Percentiles rank a stretch among this genome's conserved stretches.
These are phyloP conservation scores for Cephalopholis sonnerati DNA, from an alignment of 2,113 vertebrate species.

Conservation along the genomic window DNA sequence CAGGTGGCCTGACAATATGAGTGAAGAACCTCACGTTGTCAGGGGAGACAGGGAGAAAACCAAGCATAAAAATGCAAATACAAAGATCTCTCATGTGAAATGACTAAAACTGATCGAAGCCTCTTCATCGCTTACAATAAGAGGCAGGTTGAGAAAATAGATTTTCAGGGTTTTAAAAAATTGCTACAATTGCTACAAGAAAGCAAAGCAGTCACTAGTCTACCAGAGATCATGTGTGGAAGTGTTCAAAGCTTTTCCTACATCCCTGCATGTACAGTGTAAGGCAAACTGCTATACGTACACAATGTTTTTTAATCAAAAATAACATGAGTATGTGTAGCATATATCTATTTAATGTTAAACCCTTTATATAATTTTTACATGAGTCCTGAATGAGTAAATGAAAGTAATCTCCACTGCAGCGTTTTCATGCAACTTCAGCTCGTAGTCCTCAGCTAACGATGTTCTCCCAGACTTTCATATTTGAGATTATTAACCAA, in stretches of 20 bases:
- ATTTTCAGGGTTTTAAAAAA: neutral
- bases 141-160: neutral
- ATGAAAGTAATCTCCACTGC: neutral
- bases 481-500: constrained; percentile 49
- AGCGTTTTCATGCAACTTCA: neutral
- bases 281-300: neutral
- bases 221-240: neutral
- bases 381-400: neutral
- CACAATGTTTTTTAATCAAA: neutral
- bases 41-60: too few relatives aligned
- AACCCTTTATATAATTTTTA: too few relatives aligned
- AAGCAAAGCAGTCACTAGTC: neutral
- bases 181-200: neutral
- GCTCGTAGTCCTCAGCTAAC: neutral
- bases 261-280: neutral
- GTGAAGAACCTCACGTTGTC: too few relatives aligned
- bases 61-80: too few relatives aligned
- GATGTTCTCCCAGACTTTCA: neutral
- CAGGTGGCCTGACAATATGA: neutral
- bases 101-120: too few relatives aligned
- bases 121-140: neutral
- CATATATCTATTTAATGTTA: neutral
- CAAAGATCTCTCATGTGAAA: neutral
- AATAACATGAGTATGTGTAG: neutral
- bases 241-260: neutral